A percentile compares a stretch with the other conserved stretches of the same genome.
phyloP scores from a whole-genome alignment of 2,797 vertebrate species.

The Thamnophis elegans region DNA sequence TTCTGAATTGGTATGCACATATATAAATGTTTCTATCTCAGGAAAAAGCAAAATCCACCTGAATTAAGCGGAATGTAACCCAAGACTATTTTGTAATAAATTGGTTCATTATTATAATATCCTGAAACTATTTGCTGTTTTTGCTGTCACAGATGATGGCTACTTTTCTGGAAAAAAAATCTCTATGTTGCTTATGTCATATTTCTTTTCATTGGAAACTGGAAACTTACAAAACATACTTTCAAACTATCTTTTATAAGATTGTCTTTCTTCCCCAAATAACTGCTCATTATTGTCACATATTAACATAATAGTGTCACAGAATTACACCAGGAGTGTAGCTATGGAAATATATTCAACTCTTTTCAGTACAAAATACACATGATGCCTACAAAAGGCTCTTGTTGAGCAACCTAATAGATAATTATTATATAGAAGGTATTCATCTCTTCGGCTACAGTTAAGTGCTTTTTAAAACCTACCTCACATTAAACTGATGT shows the following conservation, averaged over 20 bases:
- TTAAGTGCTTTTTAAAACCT: not conserved
- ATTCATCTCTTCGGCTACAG: not conserved
- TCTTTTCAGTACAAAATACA: not conserved
- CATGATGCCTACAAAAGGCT: constrained; percentile 8
- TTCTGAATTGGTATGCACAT: not conserved
- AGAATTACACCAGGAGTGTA: constrained; percentile 9
- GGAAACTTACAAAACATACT: not conserved
- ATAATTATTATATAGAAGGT: constrained; percentile 27
- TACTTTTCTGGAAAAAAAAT: not conserved
- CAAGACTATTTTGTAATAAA: not conserved
- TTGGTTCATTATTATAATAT: not conserved
- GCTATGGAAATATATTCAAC: not conserved
- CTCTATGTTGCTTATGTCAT: not conserved
- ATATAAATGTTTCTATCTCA: not conserved
- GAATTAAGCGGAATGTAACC: not conserved
- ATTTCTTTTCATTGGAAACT: not conserved
- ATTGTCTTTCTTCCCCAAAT: not conserved
- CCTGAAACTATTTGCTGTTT: not conserved
- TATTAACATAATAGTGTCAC: constrained; percentile 1
- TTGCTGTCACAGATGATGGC: not conserved
- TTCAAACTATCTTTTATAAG: not conserved
- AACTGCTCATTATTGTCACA: not conserved
- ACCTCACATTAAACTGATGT: not conserved
- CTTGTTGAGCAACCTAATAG: constrained; percentile 30
- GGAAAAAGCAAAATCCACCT: not conserved